Conservation (phyloP, 2,888 invertebrate genomes). For the Xylophagus ater region DNA sequence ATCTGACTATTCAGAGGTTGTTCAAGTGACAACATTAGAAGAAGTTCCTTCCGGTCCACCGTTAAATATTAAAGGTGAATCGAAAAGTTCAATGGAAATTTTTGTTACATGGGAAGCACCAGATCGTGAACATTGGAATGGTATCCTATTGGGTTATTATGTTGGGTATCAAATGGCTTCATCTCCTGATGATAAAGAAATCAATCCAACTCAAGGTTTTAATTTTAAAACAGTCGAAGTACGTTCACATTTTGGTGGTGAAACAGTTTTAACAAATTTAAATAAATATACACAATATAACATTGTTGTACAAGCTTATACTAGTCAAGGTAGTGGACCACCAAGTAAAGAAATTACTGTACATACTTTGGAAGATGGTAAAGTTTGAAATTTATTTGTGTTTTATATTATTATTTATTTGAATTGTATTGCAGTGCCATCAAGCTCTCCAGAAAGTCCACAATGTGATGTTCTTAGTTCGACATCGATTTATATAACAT, state of each 20-base stretch:
- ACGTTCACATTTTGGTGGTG: constrained; percentile 58
- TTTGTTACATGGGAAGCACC: constrained; percentile 82
- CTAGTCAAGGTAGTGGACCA: constrained; percentile 76
- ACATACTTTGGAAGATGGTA: constrained; percentile 74
- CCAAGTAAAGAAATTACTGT: constrained; percentile 68
- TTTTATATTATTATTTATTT: neutral
- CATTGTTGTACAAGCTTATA: constrained; percentile 77
- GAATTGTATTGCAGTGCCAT: constrained; percentile 54
- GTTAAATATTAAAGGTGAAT: constrained; percentile 67
- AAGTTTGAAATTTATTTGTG: constrained; percentile 24
- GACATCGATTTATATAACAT: constrained; percentile 72
- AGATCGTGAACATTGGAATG: constrained; percentile 75
- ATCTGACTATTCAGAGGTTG: constrained; percentile 75
- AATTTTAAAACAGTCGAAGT: constrained; percentile 67
- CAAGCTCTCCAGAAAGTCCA: constrained; percentile 70
- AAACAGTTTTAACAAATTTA: constrained; percentile 56
- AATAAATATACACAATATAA: constrained; percentile 71
- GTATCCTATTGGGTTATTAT: constrained; percentile 76
- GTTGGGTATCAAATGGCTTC: constrained; percentile 63
- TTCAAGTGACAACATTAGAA: constrained; percentile 76
- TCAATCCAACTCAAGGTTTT: constrained; percentile 46
- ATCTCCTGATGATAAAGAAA: constrained; percentile 37
- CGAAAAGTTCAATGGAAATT: constrained; percentile 75
- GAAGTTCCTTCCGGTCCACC: constrained; percentile 78
- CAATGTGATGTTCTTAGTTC: constrained; percentile 73